These are phyloP conservation scores for Drosophila sulfurigaster DNA, from an alignment of 1,140 invertebrate species.

Conservation along the genomic window DNA sequence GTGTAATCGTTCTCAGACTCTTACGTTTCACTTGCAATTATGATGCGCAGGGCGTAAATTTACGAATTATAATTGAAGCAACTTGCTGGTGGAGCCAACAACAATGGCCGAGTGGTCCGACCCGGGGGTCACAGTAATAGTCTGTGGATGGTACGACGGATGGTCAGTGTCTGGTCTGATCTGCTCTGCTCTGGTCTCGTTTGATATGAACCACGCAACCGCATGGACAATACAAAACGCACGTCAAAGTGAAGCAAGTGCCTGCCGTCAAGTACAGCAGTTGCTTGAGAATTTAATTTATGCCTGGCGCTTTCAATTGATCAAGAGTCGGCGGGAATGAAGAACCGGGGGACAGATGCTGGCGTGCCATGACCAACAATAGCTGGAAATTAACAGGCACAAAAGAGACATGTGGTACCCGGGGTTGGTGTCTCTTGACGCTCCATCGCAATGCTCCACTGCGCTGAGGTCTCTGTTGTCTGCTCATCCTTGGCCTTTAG, in stretches of 20 bases:
- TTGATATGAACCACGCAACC: constrained; percentile 5
- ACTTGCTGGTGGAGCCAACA: not conserved
- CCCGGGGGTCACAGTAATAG: constrained; percentile 4
- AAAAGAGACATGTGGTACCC: constrained; percentile 61
- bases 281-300: constrained; percentile 80
- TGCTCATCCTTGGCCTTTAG: constrained; percentile 17
- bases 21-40: constrained; percentile 24
- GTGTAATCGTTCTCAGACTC: not conserved
- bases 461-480: not conserved
- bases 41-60: constrained; percentile 30
- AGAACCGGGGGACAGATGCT: not conserved
- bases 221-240: constrained; percentile 14
- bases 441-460: not conserved
- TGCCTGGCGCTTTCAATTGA: constrained; percentile 66
- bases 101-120: constrained; percentile 12
- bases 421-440: constrained; percentile 29
- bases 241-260: constrained; percentile 57
- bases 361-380: constrained; percentile 53
- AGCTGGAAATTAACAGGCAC: constrained; percentile 80
- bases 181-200: not conserved
- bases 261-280: constrained; percentile 68
- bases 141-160: constrained; percentile 10
- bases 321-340: not conserved
- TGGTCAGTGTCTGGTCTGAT: not conserved
- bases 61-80: constrained; percentile 67